phyloP scores from a whole-genome alignment of 2,797 vertebrate genomes.

The Cephalopachus bancanus region DNA sequence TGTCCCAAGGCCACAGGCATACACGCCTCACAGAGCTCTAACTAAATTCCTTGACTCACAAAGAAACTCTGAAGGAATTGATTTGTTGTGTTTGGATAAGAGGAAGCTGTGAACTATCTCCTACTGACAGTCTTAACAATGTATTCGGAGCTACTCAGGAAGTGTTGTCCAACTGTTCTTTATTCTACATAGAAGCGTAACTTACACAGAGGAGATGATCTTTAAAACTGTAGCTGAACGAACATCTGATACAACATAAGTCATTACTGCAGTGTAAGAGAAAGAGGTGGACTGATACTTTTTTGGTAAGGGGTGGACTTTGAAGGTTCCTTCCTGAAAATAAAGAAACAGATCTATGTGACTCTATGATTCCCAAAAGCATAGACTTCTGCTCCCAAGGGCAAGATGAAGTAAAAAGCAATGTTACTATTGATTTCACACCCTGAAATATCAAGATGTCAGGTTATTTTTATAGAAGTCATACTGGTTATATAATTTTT shows the following conservation, averaged over 20 bases:
- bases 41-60: slow-evolving; percentile 8
- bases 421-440: background rate
- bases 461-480: background rate
- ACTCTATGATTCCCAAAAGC: slow-evolving; percentile 9
- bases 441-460: slow-evolving; percentile 21
- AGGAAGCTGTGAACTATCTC: background rate
- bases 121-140: background rate
- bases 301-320: background rate
- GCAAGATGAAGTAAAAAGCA: slow-evolving; percentile 1
- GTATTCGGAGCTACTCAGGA: background rate
- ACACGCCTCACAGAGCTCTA: background rate
- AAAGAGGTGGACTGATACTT: background rate
- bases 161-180: background rate
- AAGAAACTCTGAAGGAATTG: background rate
- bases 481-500: background rate
- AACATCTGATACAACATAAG: background rate
- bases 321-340: slow-evolving; percentile 16
- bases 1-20: background rate
- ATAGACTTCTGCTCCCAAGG: background rate
- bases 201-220: background rate
- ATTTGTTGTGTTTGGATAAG: slow-evolving; percentile 21
- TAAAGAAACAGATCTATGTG: background rate
- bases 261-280: background rate
- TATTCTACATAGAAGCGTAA: background rate
- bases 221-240: slow-evolving; percentile 39